These are phyloP conservation scores for Drosophila kambysellisi DNA, from an alignment of 2,888 invertebrate species.

Conservation along the genomic window DNA sequence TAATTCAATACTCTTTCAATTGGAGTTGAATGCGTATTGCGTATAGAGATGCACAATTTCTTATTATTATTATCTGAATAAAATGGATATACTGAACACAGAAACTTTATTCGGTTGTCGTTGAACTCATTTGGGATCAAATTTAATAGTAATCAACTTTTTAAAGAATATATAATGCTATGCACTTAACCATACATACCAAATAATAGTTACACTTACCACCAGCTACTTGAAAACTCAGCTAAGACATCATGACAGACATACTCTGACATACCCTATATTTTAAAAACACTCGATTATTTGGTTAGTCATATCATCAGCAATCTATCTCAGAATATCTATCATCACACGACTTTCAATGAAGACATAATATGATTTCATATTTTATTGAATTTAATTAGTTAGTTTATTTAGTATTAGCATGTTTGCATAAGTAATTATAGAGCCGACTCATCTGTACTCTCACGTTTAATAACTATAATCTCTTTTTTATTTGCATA, in stretches of 20 bases:
- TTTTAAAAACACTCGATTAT: neutral
- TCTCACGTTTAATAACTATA: slow-evolving; percentile 38
- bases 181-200: neutral
- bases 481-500: slow-evolving; percentile 56
- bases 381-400: slow-evolving; percentile 2
- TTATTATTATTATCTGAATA: neutral
- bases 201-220: neutral
- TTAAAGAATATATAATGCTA: neutral
- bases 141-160: neutral
- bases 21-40: slow-evolving; percentile 19
- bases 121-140: neutral
- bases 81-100: neutral
- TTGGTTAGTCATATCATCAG: neutral
- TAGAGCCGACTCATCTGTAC: slow-evolving; percentile 19
- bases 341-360: neutral
- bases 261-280: neutral
- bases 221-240: neutral
- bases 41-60: neutral
- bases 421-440: slow-evolving; percentile 22
- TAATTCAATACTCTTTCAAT: slow-evolving; percentile 32
- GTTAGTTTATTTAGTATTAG: slow-evolving; percentile 24
- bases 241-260: neutral
- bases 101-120: no score
- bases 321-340: neutral
- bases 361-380: neutral